Evolutionary conservation across 2,888 invertebrate genomes (phyloP), one percentile per base, ranked within the genome.

Genomic region (Gryllus longicercus): DNA sequence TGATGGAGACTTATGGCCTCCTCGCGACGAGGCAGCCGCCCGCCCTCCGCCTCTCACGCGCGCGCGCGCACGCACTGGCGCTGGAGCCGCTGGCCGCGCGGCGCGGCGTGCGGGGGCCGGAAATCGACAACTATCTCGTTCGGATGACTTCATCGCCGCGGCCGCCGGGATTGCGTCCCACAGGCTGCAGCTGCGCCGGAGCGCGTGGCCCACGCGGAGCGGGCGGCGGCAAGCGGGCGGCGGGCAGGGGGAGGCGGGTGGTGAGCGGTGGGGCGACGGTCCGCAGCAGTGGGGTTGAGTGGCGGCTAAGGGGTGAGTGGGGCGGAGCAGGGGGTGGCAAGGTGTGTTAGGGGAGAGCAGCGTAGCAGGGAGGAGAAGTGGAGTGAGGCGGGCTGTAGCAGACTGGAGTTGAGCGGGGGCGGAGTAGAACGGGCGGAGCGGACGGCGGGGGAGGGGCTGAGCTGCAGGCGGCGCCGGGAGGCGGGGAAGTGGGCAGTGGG

Each of bases 51-150:
- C 38, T 0, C 38, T 38, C 38, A 38, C 38, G 38, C 38, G 8
- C 38, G 38, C 0, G 25, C 25, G 38, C 38, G 38, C 38, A 8
- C 38, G 38, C 38, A 38, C 38, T 38, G 38, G 38, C 38, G 38
- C 38, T 38, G 38, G 38, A 38, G 38, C 38, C 38, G 38, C 38
- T 38, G 38, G 5, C 8, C 38, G 38, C 38, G 38, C 38, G 38
- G 38, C 38, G n/a, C n/a, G n/a, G 38, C n/a, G 63, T 63, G 11
- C 63, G 63, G 16, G 63, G 16, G 63, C 63, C 63, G 63, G 63
- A 63, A 63, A 63, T 63, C 63, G 63, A 63, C 63, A 63, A 63
- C 63, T 63, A 63, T 63, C 63, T 63, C 63, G 63, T 63, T 63
- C 63, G n/a, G 63, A 63, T 63, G 63, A 63, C 63, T 63, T 63